Evolutionary conservation across 2,888 invertebrate genomes (phyloP).

Genomic region (Nesidiocoris tenuis): DNA sequence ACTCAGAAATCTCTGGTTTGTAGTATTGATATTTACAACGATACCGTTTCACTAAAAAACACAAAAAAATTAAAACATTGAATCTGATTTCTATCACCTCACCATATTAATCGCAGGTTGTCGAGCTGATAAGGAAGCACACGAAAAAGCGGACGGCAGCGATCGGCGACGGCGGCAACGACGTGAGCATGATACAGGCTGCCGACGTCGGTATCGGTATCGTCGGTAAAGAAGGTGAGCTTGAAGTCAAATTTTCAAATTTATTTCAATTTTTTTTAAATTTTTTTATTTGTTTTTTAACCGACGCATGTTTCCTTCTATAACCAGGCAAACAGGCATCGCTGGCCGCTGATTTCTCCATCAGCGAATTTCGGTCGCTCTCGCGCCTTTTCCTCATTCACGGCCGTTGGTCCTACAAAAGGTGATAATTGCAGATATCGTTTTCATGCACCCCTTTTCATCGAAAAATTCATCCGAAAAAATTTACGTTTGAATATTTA

Average conservation of each 20-base stretch:
- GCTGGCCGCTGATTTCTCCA: slow-evolving; percentile 93
- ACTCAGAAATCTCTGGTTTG: slow-evolving; percentile 63
- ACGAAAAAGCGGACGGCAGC: slow-evolving; percentile 63
- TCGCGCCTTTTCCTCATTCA: slow-evolving; percentile 84
- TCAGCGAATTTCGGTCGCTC: slow-evolving; percentile 83
- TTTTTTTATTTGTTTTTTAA: neutral
- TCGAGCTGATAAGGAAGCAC: slow-evolving; percentile 64
- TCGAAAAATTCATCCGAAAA: neutral
- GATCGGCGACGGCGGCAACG: slow-evolving; percentile 68
- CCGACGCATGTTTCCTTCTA: neutral
- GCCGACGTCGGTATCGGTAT: slow-evolving; percentile 75
- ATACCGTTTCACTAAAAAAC: no score
- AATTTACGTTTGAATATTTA: neutral
- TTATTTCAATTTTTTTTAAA: no score
- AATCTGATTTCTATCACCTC: no score
- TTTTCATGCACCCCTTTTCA: neutral
- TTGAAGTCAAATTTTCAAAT: no score
- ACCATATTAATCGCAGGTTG: slow-evolving; percentile 59
- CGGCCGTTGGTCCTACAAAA: slow-evolving; percentile 77
- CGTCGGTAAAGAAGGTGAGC: slow-evolving; percentile 77
- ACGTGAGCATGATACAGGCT: slow-evolving; percentile 72
- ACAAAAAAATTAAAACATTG: no score
- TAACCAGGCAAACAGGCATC: slow-evolving; percentile 77
- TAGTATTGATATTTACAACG: no score
- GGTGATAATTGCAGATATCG: slow-evolving; percentile 56